These are phyloP conservation scores for Pipistrellus kuhlii DNA, from an alignment of 2,797 vertebrate genomes.

Conservation along the genomic window DNA sequence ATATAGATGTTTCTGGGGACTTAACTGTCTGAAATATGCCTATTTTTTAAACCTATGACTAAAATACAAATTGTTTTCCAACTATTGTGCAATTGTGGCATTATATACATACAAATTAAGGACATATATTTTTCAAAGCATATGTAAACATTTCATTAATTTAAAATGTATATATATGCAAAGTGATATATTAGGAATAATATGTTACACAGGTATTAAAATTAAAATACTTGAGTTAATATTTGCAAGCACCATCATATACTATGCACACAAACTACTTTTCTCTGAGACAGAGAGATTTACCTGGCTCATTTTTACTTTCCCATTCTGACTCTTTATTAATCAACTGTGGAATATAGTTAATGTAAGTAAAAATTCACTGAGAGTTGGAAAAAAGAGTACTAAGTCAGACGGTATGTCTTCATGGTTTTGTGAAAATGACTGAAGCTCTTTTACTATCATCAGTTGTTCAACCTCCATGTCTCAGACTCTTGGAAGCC, in stretches of 20 bases:
- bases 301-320: conserved; percentile 3
- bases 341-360: background rate
- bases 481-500: background rate
- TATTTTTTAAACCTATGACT: conserved; percentile 10
- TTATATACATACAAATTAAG: background rate
- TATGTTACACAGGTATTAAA: background rate
- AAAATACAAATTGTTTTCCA: conserved; percentile 12
- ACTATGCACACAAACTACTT: background rate
- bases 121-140: conserved; percentile 15
- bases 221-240: conserved; percentile 18
- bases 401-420: background rate
- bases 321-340: background rate
- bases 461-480: background rate
- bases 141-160: background rate
- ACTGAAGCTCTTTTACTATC: background rate
- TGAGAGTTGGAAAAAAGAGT: background rate
- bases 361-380: background rate
- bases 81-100: background rate
- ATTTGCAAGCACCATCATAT: background rate
- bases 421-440: background rate
- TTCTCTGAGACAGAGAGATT: conserved; percentile 11
- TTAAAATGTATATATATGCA: background rate
- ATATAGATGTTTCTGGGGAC: conserved; percentile 37
- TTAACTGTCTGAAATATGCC: background rate
- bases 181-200: background rate